These are phyloP conservation scores for Schrankia costaestrigalis DNA, from an alignment of 2,888 invertebrate genomes.

Conservation along the genomic window DNA sequence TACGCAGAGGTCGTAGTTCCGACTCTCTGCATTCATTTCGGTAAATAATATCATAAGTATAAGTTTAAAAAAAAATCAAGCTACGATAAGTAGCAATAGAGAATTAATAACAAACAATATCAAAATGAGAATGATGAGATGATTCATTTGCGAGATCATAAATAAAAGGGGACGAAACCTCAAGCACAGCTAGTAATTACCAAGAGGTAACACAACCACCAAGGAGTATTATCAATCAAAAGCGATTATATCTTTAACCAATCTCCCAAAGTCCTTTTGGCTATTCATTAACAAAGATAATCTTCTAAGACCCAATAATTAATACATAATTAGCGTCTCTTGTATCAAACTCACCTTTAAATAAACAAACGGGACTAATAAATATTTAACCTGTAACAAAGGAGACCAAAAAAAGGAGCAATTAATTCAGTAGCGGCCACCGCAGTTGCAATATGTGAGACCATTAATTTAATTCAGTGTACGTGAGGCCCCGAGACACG, in stretches of 20 bases:
- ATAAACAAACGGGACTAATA: constrained; percentile 69
- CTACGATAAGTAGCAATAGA: too few relatives aligned
- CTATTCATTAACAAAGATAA: constrained; percentile 7
- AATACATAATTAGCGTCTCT: constrained; percentile 44
- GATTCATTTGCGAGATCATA: too few relatives aligned
- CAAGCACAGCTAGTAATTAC: too few relatives aligned
- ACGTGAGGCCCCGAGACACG: constrained; percentile 74
- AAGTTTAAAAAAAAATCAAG: too few relatives aligned
- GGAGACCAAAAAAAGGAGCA: constrained; percentile 62
- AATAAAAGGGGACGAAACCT: too few relatives aligned
- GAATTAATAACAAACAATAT: too few relatives aligned
- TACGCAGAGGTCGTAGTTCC: too few relatives aligned
- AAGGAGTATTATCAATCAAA: too few relatives aligned
- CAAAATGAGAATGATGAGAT: too few relatives aligned
- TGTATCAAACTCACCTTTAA: constrained; percentile 37
- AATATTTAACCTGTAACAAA: constrained; percentile 71
- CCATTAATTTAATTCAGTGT: constrained; percentile 80
- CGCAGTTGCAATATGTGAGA: constrained; percentile 74
- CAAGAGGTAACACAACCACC: too few relatives aligned
- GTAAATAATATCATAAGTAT: too few relatives aligned
- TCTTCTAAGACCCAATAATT: constrained; percentile 30
- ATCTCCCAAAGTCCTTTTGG: neutral
- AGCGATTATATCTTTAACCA: neutral
- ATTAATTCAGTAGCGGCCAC: constrained; percentile 65
- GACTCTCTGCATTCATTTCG: too few relatives aligned